These are phyloP conservation scores for Tuberolachnus salignus DNA, from an alignment of 2,888 invertebrate genomes.

Conservation along the genomic window DNA sequence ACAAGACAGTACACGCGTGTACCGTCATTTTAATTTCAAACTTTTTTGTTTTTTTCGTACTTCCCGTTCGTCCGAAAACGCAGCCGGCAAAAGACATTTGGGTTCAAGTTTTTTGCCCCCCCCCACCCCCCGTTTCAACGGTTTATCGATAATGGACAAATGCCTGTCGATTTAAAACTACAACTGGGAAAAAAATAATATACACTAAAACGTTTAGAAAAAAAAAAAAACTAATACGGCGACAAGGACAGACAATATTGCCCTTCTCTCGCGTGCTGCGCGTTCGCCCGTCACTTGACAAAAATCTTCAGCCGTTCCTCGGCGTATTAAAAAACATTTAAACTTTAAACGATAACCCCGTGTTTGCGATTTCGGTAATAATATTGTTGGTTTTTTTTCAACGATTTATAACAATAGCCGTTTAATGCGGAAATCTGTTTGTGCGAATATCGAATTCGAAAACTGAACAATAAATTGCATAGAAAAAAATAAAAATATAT, in stretches of 20 bases:
- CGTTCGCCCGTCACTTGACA: too few relatives aligned
- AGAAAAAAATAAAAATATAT: neutral
- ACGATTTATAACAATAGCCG: too few relatives aligned
- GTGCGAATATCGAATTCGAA: too few relatives aligned
- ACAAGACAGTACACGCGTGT: neutral
- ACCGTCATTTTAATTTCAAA: conserved; percentile 13
- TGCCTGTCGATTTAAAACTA: conserved; percentile 1
- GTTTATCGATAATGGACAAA: conserved; percentile 6
- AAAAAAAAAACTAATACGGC: neutral
- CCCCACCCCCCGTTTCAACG: conserved; percentile 4
- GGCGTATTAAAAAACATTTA: neutral
- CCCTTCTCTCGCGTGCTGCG: neutral
- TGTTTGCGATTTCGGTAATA: too few relatives aligned
- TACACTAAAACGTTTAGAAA: neutral
- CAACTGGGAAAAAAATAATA: neutral
- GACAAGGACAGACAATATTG: conserved; percentile 1
- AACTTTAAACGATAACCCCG: too few relatives aligned
- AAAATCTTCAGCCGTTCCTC: neutral
- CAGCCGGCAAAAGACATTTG: neutral
- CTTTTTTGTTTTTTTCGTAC: neutral
- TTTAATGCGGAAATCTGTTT: too few relatives aligned
- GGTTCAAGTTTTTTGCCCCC: neutral
- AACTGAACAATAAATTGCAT: too few relatives aligned
- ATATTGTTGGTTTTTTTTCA: too few relatives aligned
- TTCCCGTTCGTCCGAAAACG: too few relatives aligned